Evolutionary conservation across 2,888 invertebrate species (phyloP), one percentile per base, ranked within the genome.

Genomic region (Leptopilina myrica): DNA sequence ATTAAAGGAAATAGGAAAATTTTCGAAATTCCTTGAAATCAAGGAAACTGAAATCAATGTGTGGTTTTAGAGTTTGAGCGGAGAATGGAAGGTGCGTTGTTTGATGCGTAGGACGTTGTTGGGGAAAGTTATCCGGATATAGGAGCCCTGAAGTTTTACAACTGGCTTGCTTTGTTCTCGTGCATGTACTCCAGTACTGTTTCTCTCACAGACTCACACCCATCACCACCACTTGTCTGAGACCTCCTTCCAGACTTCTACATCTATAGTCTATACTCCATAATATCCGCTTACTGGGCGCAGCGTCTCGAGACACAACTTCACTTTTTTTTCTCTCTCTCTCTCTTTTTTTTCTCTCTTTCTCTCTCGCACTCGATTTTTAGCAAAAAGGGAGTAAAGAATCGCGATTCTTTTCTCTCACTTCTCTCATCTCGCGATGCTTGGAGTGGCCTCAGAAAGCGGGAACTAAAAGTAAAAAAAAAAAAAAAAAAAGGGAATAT

Each of bases 401-500:
- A 64, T 64, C 64, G 33, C 15, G 33, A 53, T 33, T 66, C 43
- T 56, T 56, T 56, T 66, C 53, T 66, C 46, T 77, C 66, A 64
- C 15, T 78, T 69, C 12, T 69, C 12, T n/a, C 49, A 64, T 9
- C n/a, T 62, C 62, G 62, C 20, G 20, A 62, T 20, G 78, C 26
- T 43, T 76, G 65, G 12, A 79, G 76, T 66, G 76, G 59, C 59
- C 46, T 40, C 59, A 79, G 76, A 66, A 33, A 76, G 11, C 43
- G 73, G 46, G 53, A 76, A 65, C 20, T 26, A 64, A 49, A 62
- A n/a, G n/a, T n/a, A n/a, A n/a, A 59, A 56, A 59, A 49, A 33
- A 4, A 59, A 43, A 69, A 14, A 62, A 40, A 12, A 9, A 12
- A 26, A 1, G 64, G 20, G n/a, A 65, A 2, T 33, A 33, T 33